Evolutionary conservation across 2,113 vertebrate species (phyloP), one percentile per base, ranked within the genome.

Genomic region (Puma concolor): DNA sequence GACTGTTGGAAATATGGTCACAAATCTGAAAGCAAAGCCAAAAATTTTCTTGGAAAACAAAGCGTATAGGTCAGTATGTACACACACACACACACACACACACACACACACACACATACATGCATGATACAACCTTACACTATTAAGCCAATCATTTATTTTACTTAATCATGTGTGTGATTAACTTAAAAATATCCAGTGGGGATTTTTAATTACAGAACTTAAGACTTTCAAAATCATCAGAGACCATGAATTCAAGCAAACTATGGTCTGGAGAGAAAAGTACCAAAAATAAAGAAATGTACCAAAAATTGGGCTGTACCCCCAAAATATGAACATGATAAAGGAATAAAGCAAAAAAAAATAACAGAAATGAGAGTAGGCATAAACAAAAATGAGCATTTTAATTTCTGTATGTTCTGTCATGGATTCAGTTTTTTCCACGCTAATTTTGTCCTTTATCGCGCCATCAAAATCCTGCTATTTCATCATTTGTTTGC

Each of bases 201-300:
- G 23, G n/a, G 12, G 52, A 72, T 76, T 50, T 90, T 90, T 54
- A 67, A 48, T 19, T 72, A 57, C 23, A 88, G 27, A 86, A 69
- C n/a, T 52, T 67, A 87, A 92, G 57, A 83, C 25, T 91, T 93
- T 36, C 81, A 93, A 91, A 67, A 54, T 52, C 17, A 76, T 21
- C 48, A 87, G 10, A 77, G 23, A 81, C 12, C 54, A 44, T 48
- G 19, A 95, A 87, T 36, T 77, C 48, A 90, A 81, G 57, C 17
- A 96, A 94, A 94, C 64, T 77, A 19, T 7, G 29, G 89, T 72
- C 41, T 57, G 31, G 17, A 71, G 25, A 93, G 60, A n/a, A 64
- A 93, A 82, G 23, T 63, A 41, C 48, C 71, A 80, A 94, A 92
- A 91, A 48, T 48, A 83, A 96, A 67, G 27, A 89, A 94, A 96